Evolutionary conservation across 2,113 vertebrate species (phyloP).

Genomic region (Chlorodrepanis virens): DNA sequence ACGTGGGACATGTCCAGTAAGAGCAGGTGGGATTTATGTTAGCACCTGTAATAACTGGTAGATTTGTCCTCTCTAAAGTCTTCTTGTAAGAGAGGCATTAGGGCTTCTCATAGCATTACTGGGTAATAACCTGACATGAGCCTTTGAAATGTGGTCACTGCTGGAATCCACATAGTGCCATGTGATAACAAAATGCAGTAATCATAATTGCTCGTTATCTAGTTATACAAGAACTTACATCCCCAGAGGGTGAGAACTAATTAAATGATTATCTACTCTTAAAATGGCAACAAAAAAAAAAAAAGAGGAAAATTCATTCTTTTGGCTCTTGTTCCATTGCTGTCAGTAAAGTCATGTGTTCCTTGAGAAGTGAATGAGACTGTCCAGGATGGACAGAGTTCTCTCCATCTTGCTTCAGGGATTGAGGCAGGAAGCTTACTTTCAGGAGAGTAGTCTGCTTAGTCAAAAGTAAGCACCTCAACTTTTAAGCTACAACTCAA

Average conservation of each 20-base stretch:
- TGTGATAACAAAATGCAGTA: neutral
- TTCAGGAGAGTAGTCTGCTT: neutral
- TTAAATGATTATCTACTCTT: neutral
- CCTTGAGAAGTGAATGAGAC: neutral
- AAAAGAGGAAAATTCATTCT: neutral
- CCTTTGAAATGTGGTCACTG: neutral
- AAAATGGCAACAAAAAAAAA: neutral
- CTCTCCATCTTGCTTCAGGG: neutral
- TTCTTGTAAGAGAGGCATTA: neutral
- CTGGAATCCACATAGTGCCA: neutral
- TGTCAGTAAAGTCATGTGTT: neutral
- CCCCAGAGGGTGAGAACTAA: neutral
- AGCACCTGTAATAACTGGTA: neutral
- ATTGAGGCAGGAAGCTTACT: neutral
- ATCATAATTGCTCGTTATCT: slow-evolving; percentile 29
- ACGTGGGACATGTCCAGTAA: neutral
- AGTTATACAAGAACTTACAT: slow-evolving; percentile 19
- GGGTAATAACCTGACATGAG: neutral
- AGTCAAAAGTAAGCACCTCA: neutral
- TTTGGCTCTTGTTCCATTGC: neutral
- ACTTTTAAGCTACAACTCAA: neutral
- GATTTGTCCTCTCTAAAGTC: neutral
- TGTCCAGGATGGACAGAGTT: neutral
- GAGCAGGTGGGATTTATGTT: neutral
- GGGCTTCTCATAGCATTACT: neutral